Evolutionary conservation across 2,113 vertebrate genomes (phyloP).

Genomic region (Notiomystis cincta): DNA sequence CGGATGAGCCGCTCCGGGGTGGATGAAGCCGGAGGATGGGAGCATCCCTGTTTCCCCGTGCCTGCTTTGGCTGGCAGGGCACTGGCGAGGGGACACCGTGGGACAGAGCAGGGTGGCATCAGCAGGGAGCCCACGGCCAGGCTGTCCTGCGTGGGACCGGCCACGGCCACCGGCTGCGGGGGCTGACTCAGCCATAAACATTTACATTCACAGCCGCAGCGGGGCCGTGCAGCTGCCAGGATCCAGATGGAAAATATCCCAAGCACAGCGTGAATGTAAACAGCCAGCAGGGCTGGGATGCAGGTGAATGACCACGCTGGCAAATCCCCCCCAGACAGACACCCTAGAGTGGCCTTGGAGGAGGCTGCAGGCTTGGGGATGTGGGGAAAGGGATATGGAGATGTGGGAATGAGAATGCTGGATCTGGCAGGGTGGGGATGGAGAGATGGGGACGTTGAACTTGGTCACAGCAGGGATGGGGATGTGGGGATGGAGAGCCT

Average conservation of each 20-base stretch:
- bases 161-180: fast-evolving
- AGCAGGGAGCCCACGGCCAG: fast-evolving
- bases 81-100: fast-evolving
- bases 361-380: background rate
- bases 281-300: background rate
- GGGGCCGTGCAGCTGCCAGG: background rate
- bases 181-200: background rate
- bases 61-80: background rate
- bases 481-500: background rate
- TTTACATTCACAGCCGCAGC: background rate
- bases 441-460: background rate
- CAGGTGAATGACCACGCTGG: background rate
- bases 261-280: background rate
- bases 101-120: background rate
- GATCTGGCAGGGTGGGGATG: background rate
- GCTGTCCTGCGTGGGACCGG: fast-evolving
- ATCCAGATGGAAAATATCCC: background rate
- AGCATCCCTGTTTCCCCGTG: fast-evolving
- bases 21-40: background rate
- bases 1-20: fast-evolving
- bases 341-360: background rate
- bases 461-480: background rate
- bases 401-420: background rate
- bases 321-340: background rate
- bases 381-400: background rate